These are phyloP conservation scores for Diglossa cyanea DNA, from an alignment of 2,797 vertebrate genomes.

Conservation along the genomic window DNA sequence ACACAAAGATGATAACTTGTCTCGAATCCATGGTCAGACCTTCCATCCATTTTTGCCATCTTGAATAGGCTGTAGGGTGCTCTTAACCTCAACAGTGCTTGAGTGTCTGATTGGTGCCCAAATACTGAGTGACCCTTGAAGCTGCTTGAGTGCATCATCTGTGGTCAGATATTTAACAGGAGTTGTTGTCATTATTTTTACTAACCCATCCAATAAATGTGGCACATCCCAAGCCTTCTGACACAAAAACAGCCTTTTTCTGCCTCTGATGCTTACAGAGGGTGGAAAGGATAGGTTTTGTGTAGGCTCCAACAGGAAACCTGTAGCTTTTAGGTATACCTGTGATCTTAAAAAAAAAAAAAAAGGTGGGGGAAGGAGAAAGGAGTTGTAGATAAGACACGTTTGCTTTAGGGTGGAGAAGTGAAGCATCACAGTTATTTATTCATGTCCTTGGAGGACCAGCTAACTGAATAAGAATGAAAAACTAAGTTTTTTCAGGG, in stretches of 20 bases:
- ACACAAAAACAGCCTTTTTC: neutral
- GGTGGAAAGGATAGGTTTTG: neutral
- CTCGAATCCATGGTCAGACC: neutral
- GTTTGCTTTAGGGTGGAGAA: neutral
- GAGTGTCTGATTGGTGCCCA: neutral
- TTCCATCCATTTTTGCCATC: neutral
- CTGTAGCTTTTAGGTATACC: neutral
- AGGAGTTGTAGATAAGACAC: neutral
- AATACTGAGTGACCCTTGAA: neutral
- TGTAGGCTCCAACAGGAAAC: neutral
- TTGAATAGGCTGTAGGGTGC: neutral
- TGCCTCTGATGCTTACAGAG: neutral
- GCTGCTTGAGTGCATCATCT: neutral
- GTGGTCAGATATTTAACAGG: neutral
- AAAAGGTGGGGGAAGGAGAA: rapidly evolving
- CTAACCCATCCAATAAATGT: neutral
- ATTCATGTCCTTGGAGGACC: neutral
- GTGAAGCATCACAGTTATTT: neutral
- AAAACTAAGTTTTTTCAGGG: neutral
- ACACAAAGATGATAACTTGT: neutral
- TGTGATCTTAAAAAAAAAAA: neutral
- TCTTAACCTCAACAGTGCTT: neutral
- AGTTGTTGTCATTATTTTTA: neutral
- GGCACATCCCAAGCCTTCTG: neutral
- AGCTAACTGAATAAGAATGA: neutral